Conservation (phyloP, 2,113 vertebrate genomes). For the Thunnus maccoyii region DNA sequence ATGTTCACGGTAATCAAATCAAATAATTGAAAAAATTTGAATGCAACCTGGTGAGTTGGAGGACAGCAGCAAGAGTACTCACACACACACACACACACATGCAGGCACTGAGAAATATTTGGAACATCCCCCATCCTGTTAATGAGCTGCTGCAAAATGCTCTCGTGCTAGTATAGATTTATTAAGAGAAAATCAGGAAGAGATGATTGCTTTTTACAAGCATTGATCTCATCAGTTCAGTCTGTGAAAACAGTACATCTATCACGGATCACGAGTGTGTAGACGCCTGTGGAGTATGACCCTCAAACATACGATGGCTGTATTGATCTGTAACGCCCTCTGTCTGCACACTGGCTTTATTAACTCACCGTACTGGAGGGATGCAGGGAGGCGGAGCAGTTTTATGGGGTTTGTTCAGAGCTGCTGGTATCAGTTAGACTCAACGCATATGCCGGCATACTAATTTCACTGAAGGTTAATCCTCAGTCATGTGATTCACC, state of each 20-base stretch:
- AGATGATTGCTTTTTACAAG: neutral
- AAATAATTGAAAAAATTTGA: slow-evolving; percentile 34
- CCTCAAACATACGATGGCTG: slow-evolving; percentile 17
- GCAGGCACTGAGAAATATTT: neutral
- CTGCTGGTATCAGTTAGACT: neutral
- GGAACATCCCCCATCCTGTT: slow-evolving; percentile 6
- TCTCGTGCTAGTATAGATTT: neutral
- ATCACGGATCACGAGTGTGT: neutral
- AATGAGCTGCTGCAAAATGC: neutral
- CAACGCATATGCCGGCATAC: neutral
- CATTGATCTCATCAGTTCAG: neutral
- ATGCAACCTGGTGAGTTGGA: slow-evolving; percentile 8
- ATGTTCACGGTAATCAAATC: slow-evolving; percentile 24
- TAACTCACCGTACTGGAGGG: neutral
- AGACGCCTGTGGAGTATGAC: neutral
- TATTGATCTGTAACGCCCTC: slow-evolving; percentile 38
- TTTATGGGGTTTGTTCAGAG: neutral
- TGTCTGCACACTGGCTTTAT: neutral
- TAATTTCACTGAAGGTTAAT: slow-evolving; percentile 34
- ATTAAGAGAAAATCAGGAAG: neutral
- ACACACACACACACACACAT: neutral
- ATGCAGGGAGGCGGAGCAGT: neutral
- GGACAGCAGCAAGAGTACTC: neutral
- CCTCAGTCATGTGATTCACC: slow-evolving; percentile 8
- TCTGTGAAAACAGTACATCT: neutral